These are phyloP conservation scores for Carassius auratus DNA, from an alignment of 2,113 vertebrate genomes.

Conservation along the genomic window DNA sequence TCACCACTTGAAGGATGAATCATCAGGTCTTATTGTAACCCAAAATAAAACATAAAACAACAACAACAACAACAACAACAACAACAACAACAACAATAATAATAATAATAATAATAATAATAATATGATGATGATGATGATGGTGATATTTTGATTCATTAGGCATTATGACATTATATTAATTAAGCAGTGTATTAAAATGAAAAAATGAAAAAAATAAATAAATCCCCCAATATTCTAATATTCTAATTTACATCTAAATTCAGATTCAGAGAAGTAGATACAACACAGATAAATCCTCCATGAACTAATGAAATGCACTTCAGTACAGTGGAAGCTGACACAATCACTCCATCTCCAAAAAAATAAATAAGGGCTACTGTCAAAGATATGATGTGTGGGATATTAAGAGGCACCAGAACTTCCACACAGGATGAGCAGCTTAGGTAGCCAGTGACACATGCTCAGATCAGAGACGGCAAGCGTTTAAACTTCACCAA, in stretches of 20 bases:
- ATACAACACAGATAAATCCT: not conserved
- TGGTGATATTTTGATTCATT: not conserved
- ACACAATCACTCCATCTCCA: not conserved
- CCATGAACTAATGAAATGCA: not conserved
- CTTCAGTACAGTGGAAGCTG: not conserved
- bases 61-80: no score
- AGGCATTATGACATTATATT: not conserved
- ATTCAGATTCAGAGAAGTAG: not conserved
- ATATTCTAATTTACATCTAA: not conserved
- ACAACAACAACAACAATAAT: no score
- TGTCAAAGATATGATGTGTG: not conserved
- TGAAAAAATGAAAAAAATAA: not conserved
- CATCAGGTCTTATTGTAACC: not conserved
- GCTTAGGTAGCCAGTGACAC: not conserved
- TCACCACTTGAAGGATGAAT: not conserved
- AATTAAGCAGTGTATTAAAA: not conserved
- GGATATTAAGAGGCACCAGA: constrained; percentile 23
- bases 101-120: no score
- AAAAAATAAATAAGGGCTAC: not conserved
- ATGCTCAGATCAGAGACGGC: not conserved
- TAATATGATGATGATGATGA: no score
- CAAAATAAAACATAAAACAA: not conserved
- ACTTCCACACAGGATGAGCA: not conserved
- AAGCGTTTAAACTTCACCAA: constrained; percentile 3
- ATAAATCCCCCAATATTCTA: no score